phyloP scores from a whole-genome alignment of 2,113 vertebrate species.

The Prunella fulvescens region DNA sequence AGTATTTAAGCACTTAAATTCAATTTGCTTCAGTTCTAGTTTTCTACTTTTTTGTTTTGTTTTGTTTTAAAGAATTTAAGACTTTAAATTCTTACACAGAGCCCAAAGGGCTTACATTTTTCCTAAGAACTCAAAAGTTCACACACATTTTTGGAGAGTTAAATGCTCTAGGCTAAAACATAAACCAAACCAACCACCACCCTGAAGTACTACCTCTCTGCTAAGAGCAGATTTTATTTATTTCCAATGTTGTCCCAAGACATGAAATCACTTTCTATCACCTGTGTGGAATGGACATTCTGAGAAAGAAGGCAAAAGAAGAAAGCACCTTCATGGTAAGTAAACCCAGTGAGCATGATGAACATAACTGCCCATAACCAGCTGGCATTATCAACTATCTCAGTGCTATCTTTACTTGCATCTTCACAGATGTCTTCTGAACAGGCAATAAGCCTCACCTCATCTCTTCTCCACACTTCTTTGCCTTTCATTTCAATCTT shows the following conservation, averaged over 20 bases:
- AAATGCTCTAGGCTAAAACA: neutral
- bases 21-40: neutral
- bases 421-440: neutral
- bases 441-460: neutral
- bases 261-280: neutral
- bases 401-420: neutral
- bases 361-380: neutral
- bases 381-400: neutral
- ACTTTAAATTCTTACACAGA: neutral
- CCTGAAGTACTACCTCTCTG: neutral
- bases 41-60: neutral
- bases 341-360: neutral
- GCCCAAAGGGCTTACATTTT: neutral
- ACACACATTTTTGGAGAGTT: neutral
- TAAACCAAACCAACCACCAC: neutral
- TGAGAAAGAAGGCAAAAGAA: neutral
- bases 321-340: neutral
- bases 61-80: neutral
- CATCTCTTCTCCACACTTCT: neutral
- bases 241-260: neutral
- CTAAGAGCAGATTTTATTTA: neutral
- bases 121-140: neutral
- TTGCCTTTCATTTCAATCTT: neutral
- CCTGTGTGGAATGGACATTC: neutral
- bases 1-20: neutral